A percentile compares a stretch with the other conserved stretches of the same genome.
Conservation (phyloP, 1,140 invertebrate genomes). For the Pogonomyrmex californicus region DNA sequence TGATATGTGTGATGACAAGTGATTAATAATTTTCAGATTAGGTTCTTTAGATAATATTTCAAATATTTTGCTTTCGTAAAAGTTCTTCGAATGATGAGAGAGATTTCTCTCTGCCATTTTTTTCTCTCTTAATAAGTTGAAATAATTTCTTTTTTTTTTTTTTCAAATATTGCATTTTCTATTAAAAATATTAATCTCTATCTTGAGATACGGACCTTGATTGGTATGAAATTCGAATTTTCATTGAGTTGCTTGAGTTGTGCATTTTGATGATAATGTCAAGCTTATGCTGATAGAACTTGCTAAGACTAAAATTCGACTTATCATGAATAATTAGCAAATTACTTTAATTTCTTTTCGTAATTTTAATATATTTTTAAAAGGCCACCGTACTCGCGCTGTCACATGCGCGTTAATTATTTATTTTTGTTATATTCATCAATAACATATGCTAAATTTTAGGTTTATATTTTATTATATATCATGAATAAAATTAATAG, state of each 20-base stretch:
- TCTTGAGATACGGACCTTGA: too few relatives aligned
- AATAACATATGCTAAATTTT: background rate
- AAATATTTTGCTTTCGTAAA: too few relatives aligned
- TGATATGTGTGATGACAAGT: too few relatives aligned
- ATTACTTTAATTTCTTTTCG: background rate
- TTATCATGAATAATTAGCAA: background rate
- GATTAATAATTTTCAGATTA: too few relatives aligned
- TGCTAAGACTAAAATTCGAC: background rate
- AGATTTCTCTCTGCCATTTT: too few relatives aligned
- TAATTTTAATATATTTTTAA: slow-evolving; percentile 3
- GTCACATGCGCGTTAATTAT: background rate
- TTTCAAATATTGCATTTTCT: background rate
- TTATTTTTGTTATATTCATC: background rate
- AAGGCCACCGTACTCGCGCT: background rate
- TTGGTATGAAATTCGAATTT: background rate
- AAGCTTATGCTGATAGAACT: background rate
- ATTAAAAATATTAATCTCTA: background rate
- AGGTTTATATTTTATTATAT: background rate
- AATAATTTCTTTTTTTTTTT: background rate
- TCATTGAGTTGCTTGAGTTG: background rate
- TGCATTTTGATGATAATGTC: background rate
- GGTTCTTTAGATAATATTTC: too few relatives aligned
- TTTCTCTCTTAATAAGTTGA: background rate
- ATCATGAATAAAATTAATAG: slow-evolving; percentile 31
- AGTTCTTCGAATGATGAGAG: too few relatives aligned